These are phyloP conservation scores for Oscarella lobularis DNA, from an alignment of 37 sponge, comb jelly and placozoan genomes.

Conservation along the genomic window DNA sequence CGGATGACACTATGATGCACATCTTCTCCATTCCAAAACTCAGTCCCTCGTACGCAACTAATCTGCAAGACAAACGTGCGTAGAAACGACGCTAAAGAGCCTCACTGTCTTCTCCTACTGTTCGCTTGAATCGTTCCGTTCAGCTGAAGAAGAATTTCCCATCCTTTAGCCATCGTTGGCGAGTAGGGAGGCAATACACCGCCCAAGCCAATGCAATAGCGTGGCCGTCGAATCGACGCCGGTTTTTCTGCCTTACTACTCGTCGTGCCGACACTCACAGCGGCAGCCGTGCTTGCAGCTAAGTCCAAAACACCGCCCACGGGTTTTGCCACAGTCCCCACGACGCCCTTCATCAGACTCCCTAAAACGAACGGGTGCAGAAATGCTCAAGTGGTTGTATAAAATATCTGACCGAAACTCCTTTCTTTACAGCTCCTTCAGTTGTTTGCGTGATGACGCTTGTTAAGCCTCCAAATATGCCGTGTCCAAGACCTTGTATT, in stretches of 20 bases:
- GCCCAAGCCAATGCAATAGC: conserved; percentile 59
- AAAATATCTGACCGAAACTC: conserved; percentile 45
- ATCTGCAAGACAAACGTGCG: conserved; percentile 20
- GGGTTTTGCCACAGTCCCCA: conserved; percentile 89
- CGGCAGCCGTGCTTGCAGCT: conserved; percentile 79
- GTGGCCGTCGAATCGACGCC: conserved; percentile 6
- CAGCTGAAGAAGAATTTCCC: conserved; percentile 51
- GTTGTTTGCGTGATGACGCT: conserved; percentile 72
- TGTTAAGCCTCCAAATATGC: conserved; percentile 83
- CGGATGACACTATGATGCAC: conserved; percentile 53
- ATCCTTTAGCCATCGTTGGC: conserved; percentile 44
- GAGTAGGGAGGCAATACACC: conserved; percentile 62
- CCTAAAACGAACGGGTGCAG: no score
- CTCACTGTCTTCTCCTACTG: no score
- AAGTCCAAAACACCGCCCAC: conserved; percentile 85
- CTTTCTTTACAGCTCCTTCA: conserved; percentile 45
- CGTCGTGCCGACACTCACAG: conserved; percentile 70
- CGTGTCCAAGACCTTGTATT: conserved; percentile 56
- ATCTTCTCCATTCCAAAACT: conserved; percentile 12
- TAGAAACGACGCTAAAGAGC: no score
- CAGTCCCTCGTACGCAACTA: conserved; percentile 58
- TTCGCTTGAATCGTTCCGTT: no score
- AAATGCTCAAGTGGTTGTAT: no score
- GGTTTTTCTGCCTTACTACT: conserved; percentile 23
- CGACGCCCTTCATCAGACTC: conserved; percentile 86